Conservation (phyloP, 2,797 vertebrate species). For the Notamacropus eugenii region DNA sequence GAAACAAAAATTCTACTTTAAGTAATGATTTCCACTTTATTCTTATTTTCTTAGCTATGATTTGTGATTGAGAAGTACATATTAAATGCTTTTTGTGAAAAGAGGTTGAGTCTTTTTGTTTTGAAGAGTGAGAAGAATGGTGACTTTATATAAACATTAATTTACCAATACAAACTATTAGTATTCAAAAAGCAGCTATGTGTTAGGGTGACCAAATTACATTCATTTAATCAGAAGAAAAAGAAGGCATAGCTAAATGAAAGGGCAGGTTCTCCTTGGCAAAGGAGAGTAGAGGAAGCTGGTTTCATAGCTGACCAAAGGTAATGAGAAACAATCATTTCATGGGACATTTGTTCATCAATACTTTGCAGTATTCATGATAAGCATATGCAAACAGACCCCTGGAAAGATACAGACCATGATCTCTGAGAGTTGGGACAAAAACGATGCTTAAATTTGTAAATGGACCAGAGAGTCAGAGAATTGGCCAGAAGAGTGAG, state of each 20-base stretch:
- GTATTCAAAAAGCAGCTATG: not conserved
- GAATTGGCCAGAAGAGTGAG: constrained; percentile 20
- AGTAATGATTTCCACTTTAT: not conserved
- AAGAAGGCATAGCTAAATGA: not conserved
- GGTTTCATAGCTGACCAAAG: not conserved
- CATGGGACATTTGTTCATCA: constrained; percentile 30
- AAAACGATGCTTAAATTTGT: not conserved
- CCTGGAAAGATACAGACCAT: not conserved
- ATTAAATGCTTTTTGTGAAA: no score
- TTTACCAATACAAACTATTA: constrained; percentile 51
- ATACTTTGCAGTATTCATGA: not conserved
- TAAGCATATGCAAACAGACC: constrained; percentile 19
- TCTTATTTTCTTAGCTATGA: constrained; percentile 10
- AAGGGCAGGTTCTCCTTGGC: not conserved
- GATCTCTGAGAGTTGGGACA: constrained; percentile 15
- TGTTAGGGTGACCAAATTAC: constrained; percentile 4
- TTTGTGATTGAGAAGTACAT: no score
- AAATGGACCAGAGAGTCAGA: not conserved
- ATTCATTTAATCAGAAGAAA: constrained; percentile 26
- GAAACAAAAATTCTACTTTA: not conserved
- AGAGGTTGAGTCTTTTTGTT: not conserved
- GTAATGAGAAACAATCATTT: not conserved
- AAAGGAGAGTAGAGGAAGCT: not conserved
- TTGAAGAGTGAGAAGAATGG: not conserved
- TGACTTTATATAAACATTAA: constrained; percentile 33